phyloP scores from a whole-genome alignment of 1,140 invertebrate species.

The Dryas iulia region DNA sequence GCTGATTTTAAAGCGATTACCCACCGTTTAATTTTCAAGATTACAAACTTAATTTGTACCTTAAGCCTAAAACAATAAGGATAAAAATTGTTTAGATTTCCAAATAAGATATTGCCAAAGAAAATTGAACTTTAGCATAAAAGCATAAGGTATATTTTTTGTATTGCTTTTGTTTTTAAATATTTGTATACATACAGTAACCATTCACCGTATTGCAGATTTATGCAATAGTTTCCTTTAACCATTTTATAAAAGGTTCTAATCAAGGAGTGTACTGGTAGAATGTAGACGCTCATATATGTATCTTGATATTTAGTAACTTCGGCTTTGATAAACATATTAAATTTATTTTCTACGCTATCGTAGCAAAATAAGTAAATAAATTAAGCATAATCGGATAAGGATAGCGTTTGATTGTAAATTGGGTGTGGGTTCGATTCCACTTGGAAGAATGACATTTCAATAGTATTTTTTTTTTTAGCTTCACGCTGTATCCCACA shows the following conservation, averaged over 20 bases:
- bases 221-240: conserved; percentile 36
- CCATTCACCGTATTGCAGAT: conserved; percentile 22
- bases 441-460: no score
- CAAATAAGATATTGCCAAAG: not conserved
- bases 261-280: conserved; percentile 5
- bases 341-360: no score
- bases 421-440: no score
- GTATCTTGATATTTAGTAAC: not conserved
- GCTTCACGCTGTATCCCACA: no score
- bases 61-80: not conserved
- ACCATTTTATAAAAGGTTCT: conserved; percentile 21
- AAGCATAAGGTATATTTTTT: not conserved
- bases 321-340: no score
- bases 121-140: not conserved
- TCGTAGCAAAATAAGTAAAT: no score
- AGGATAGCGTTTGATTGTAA: no score
- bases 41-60: not conserved
- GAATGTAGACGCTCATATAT: not conserved
- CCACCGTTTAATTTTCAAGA: not conserved
- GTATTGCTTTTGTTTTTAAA: not conserved
- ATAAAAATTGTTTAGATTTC: not conserved
- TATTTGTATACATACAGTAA: conserved; percentile 16
- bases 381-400: no score
- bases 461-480: no score
- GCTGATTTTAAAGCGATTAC: conserved; percentile 31